Percentiles rank a stretch among this genome's conserved stretches.
These are phyloP conservation scores for Geopemphigus sp. DNA, from an alignment of 1,140 invertebrate species.

Conservation along the genomic window DNA sequence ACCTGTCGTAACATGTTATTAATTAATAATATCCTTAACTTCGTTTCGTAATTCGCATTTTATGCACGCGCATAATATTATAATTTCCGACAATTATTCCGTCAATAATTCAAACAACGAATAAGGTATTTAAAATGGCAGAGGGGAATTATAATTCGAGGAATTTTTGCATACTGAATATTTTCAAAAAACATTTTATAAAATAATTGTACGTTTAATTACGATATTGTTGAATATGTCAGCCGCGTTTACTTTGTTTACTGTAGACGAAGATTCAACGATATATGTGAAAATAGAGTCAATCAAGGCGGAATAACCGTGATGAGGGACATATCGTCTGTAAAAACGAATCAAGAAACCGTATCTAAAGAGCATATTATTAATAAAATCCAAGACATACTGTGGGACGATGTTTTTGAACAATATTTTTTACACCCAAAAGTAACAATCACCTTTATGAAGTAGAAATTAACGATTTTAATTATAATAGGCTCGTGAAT, in stretches of 20 bases:
- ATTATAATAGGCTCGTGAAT: no score
- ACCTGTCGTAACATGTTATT: no score
- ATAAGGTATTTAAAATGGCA: neutral
- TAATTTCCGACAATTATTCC: no score
- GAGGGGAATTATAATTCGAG: no score
- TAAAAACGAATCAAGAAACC: constrained; percentile 60
- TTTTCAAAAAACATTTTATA: neutral
- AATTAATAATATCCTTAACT: no score
- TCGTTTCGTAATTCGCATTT: no score
- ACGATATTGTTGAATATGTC: neutral
- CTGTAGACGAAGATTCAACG: constrained; percentile 61
- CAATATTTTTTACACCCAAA: constrained; percentile 66
- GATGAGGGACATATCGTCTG: constrained; percentile 74
- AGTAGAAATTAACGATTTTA: no score
- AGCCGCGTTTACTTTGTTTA: neutral
- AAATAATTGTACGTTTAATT: neutral
- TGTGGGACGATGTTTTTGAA: constrained; percentile 68
- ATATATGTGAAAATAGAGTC: constrained; percentile 64
- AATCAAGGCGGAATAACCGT: constrained; percentile 62
- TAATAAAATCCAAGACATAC: constrained; percentile 66
- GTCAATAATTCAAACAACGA: no score
- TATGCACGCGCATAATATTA: no score
- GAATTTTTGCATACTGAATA: neutral
- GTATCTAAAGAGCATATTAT: neutral
- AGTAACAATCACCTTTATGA: constrained; percentile 54